A percentile compares a stretch with the other conserved stretches of the same genome.
phyloP scores from a whole-genome alignment of 1,140 invertebrate genomes.

The Cotesia typhae region DNA sequence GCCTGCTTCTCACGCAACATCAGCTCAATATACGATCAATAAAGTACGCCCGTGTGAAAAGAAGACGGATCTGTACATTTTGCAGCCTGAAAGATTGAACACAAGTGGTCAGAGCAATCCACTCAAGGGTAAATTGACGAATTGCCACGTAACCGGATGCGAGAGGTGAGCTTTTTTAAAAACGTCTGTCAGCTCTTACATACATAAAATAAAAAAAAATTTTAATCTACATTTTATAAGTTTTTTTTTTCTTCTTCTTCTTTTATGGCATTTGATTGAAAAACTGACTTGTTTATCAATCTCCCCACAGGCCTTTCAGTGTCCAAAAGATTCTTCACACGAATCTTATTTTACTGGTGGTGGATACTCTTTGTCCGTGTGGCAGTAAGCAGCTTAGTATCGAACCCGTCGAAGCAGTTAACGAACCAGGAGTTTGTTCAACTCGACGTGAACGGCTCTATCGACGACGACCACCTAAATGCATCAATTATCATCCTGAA shows the following conservation, averaged over 20 bases:
- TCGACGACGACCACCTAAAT: slow-evolving; percentile 77
- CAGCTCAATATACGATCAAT: slow-evolving; percentile 56
- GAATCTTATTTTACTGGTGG: slow-evolving; percentile 88
- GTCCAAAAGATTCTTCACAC: slow-evolving; percentile 92
- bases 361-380: slow-evolving; percentile 89
- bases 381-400: slow-evolving; percentile 85
- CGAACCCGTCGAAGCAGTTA: slow-evolving; percentile 74
- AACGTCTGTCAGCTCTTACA: not conserved
- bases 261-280: not conserved
- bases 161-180: slow-evolving; percentile 73
- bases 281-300: slow-evolving; percentile 27
- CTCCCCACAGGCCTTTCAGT: slow-evolving; percentile 80
- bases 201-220: too few relatives aligned
- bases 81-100: slow-evolving; percentile 82
- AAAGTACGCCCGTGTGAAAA: slow-evolving; percentile 81
- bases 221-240: too few relatives aligned
- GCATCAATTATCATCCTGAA: slow-evolving; percentile 89
- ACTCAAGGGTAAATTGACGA: slow-evolving; percentile 88
- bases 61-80: slow-evolving; percentile 84
- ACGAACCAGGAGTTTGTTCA: slow-evolving; percentile 62
- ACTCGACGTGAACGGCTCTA: slow-evolving; percentile 70
- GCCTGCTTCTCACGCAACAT: slow-evolving; percentile 53
- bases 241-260: too few relatives aligned
- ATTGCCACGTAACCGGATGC: slow-evolving; percentile 88
- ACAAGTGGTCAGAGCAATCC: slow-evolving; percentile 79